Evolutionary conservation across 2,113 vertebrate genomes (phyloP), one percentile per base, ranked within the genome.

Genomic region (Periophthalmus modestus): DNA sequence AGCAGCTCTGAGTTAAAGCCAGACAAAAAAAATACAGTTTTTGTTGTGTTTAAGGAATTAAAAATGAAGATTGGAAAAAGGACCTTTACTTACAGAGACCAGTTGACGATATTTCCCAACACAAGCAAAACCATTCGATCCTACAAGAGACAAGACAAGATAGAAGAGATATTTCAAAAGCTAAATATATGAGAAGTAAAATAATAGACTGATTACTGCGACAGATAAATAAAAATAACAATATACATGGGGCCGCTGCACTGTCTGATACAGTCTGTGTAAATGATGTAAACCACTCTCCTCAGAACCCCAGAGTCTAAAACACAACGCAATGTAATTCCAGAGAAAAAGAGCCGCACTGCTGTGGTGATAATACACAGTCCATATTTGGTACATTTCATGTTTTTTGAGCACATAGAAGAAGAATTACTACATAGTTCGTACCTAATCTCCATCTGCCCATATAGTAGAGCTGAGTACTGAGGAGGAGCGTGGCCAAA

Each of bases 381-480:
- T 12, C n/a, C 21, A 24, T 13, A 5, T 24, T 58, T 21, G 13
- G 10, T 21, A 10, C 11, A 52, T 59, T 15, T 12, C 23, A 59
- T 23, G 11, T 5, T n/a, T 15, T 28, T 28, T 28, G 24, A 39
- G 33, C 16, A 63, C 33, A 19, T 23, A 24, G 12, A 33, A 59
- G 33, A 28, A 33, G 0, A 19, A 39, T 43, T 10, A 43, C 39
- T 43, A 43, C 11, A 43, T 43, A 14, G n/a, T 21, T 1, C 77
- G 81, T 67, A 91, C 90, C 94, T 89, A 99, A 89, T 86, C 95
- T 96, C 98, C 98, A 99, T 77, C 97, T 95, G 59, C 97, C 98
- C 96, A 99, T 97, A 92, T 98, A 98, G 86, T 99, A 99, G 9
- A 99, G 96, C 89, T 99, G 97, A 0, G 94, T 98, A 93, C 98